Base-by-base conservation (phyloP, 2,888 invertebrate species). In the Coremacera marginata region DNA sequence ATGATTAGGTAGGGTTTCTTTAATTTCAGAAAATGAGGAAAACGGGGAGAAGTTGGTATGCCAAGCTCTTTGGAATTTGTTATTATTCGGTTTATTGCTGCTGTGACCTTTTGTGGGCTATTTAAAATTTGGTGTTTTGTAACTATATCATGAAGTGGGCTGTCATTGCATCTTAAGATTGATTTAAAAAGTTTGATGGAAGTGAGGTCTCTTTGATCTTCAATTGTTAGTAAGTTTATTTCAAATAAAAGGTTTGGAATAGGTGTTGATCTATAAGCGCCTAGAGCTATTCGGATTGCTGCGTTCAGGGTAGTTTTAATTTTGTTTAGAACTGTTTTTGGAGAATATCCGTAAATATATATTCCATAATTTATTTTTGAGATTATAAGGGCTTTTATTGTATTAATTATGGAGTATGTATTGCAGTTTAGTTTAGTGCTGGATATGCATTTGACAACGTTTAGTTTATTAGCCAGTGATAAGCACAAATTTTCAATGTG, bases 381-480 rank as follows among this genome's bases (percentile, higher is more conserved):
- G 1, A 74, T 31, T 34, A 80, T 19, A 11, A 77, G 22, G 2
- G 79, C 19, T 37, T 72, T 79, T n/a, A 73, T 60, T 9, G 76
- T 11, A 0, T 34, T 70, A 9, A 78, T 57, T 9, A 81, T 14
- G 0, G 76, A 65, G 5, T n/a, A 14, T 1, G 77, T 76, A 31
- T 72, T 73, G 8, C 70, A 70, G 14, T 76, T 76, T 19, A 78
- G 44, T 74, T 78, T 77, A 3, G 16, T 14, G 25, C 51, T 77
- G 3, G 68, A 49, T 5, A 80, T n/a, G 52, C 78, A 81, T 72
- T 77, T 81, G 2, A 81, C 77, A 8, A 60, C 25, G 22, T 75
- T 52, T 19, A 63, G 49, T 49, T 49, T 14, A 4, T 70, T 57
- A 8, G n/a, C n/a, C n/a, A n/a, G n/a, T n/a, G 16, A 65, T 55